Evolutionary conservation across 2,888 invertebrate species (phyloP).

Genomic region (Amorpha juglandis): DNA sequence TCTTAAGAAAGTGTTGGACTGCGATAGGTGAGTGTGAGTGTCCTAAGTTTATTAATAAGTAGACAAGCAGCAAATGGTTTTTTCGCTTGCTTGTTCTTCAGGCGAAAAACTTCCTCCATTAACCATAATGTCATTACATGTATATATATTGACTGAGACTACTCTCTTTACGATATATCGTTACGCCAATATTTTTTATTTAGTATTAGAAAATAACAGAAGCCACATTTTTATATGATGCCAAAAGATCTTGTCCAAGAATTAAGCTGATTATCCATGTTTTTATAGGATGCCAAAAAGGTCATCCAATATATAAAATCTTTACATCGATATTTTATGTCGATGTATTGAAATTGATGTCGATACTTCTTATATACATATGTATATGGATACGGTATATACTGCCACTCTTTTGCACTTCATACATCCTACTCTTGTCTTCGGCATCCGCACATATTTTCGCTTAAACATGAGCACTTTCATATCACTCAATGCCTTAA

Average conservation of each 20-base stretch:
- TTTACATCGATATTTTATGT: too few species aligned
- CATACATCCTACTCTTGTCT: too few species aligned
- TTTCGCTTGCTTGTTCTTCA: slow-evolving; percentile 14
- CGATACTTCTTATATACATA: too few species aligned
- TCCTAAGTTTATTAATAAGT: slow-evolving; percentile 30
- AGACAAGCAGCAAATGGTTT: slow-evolving; percentile 14
- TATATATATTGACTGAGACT: neutral
- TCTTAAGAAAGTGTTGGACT: slow-evolving; percentile 87
- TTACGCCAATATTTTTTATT: too few species aligned
- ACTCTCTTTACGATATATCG: neutral
- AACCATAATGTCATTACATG: neutral
- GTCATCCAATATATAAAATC: too few species aligned
- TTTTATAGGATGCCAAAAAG: too few species aligned
- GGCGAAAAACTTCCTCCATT: neutral
- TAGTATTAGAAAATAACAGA: too few species aligned
- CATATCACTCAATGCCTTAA: slow-evolving; percentile 14
- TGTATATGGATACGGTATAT: too few species aligned
- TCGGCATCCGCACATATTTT: neutral
- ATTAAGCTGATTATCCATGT: too few species aligned
- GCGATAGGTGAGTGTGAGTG: slow-evolving; percentile 85
- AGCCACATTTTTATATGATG: too few species aligned
- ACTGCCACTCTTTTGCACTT: neutral
- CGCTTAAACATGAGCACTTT: neutral
- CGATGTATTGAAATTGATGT: too few species aligned
- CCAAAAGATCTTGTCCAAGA: too few species aligned